phyloP scores from a whole-genome alignment of 1,140 invertebrate species.

The Pogonognathellus flavescens region DNA sequence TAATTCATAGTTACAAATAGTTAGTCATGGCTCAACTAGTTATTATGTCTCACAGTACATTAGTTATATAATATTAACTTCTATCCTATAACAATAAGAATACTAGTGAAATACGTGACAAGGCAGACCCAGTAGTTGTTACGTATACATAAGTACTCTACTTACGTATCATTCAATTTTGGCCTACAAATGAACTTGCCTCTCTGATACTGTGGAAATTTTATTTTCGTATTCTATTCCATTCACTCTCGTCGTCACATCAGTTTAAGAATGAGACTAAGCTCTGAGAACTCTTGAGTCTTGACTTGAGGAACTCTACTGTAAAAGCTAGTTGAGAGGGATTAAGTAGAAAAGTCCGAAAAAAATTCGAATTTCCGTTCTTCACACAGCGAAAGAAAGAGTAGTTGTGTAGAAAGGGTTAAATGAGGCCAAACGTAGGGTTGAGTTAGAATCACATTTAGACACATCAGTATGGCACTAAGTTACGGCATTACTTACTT shows the following conservation, averaged over 20 bases:
- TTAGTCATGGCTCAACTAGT: too few species aligned
- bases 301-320: not conserved
- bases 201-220: not conserved
- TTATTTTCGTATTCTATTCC: conserved; percentile 27
- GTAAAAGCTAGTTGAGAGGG: conserved; percentile 22
- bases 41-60: too few species aligned
- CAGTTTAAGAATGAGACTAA: conserved; percentile 10
- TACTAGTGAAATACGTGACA: too few species aligned
- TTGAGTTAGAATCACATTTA: conserved; percentile 18
- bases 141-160: not conserved
- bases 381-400: not conserved
- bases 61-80: too few species aligned
- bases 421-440: conserved; percentile 25
- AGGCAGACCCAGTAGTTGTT: too few species aligned
- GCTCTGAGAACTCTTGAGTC: not conserved
- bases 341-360: conserved; percentile 28
- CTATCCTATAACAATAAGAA: too few species aligned
- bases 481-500: conserved; percentile 40
- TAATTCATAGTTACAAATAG: too few species aligned
- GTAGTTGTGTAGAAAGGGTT: conserved; percentile 33
- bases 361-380: not conserved
- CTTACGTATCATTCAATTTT: conserved; percentile 18
- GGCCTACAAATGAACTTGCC: conserved; percentile 7
- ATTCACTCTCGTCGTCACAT: conserved; percentile 7
- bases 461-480: conserved; percentile 26